Base-by-base conservation (phyloP, 2,888 invertebrate species). In the Helicoverpa assulta region DNA sequence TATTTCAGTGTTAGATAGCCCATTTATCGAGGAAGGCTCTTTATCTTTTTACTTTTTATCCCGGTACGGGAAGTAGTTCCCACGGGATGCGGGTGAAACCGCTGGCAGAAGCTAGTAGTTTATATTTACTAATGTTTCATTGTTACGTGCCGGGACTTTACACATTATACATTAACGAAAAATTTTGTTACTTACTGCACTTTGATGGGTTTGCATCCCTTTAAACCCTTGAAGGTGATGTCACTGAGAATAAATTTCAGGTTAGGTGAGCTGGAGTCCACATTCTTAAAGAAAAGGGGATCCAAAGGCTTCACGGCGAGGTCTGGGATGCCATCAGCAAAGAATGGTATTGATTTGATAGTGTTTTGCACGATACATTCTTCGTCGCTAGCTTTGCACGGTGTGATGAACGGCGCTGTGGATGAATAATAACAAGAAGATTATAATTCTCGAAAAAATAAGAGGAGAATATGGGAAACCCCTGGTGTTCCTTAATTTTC, bases 241-340 rank as follows among this genome's bases (percentile, higher is more conserved):
- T 47, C 47, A n/a, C 16, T 47, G 0, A 47, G 47, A 6, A 47
- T 47, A 47, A 47, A 47, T 47, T 47, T 47, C 47, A 47, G 47
- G 5, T 47, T 47, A 0, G 47, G 47, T 47, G 47, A 47, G 6
- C 47, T 47, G 16, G 47, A 47, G 47, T 47, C 47, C n/a, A 47
- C 47, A n/a, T n/a, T 47, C 47, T 47, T n/a, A 47, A 47, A 47
- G 47, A 47, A 47, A 5, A 47, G 47, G n/a, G 47, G 47, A n/a
- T 47, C 47, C 47, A 47, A n/a, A 47, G 47, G 10, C 47, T 47
- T 47, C n/a, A 47, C n/a, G 6, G n/a, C 47, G 7, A 47, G 47
- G 16, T 47, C 47, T 47, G 47, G 47, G 47, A 47, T n/a, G n/a
- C 47, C 47, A 47, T 47, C 47, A 47, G 47, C 47, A 47, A 47